A percentile compares a stretch with the other conserved stretches of the same genome.
Evolutionary conservation across 1,140 invertebrate species (phyloP).

Genomic region (Himalopsyche phryganea): DNA sequence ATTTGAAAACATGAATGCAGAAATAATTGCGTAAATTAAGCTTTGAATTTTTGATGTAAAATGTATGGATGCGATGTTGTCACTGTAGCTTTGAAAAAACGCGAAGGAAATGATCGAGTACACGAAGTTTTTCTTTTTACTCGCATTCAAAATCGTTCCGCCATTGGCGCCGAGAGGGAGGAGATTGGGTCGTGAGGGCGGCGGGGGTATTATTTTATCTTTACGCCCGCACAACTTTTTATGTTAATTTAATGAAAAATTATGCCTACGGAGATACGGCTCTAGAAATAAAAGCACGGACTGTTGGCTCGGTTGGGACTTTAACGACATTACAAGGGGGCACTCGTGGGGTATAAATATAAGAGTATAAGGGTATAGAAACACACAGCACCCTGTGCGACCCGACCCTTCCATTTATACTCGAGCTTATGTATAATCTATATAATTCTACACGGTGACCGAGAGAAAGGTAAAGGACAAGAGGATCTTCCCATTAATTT

Average conservation of each 20-base stretch:
- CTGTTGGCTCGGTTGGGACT: conserved; percentile 32
- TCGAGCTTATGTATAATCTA: conserved; percentile 17
- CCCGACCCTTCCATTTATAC: conserved; percentile 8
- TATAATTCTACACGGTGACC: too few species aligned
- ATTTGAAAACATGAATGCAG: too few species aligned
- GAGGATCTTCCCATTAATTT: too few species aligned
- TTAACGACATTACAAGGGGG: conserved; percentile 35
- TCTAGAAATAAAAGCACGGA: conserved; percentile 34
- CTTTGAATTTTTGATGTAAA: too few species aligned
- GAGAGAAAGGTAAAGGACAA: too few species aligned
- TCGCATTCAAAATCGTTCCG: neutral
- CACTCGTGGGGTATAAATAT: conserved; percentile 25
- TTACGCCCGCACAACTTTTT: conserved; percentile 36
- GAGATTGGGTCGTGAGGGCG: neutral
- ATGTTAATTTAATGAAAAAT: conserved; percentile 37
- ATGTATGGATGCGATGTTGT: too few species aligned
- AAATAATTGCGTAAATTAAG: too few species aligned
- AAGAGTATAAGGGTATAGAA: too few species aligned
- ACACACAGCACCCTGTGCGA: too few species aligned
- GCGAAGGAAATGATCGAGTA: too few species aligned
- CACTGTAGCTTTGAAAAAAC: too few species aligned
- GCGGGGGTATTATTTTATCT: conserved; percentile 34
- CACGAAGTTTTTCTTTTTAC: too few species aligned
- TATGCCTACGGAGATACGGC: conserved; percentile 34
- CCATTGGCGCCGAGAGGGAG: conserved; percentile 12